These are phyloP conservation scores for Forbesichthys agassizii DNA, from an alignment of 2,113 vertebrate species.

Conservation along the genomic window DNA sequence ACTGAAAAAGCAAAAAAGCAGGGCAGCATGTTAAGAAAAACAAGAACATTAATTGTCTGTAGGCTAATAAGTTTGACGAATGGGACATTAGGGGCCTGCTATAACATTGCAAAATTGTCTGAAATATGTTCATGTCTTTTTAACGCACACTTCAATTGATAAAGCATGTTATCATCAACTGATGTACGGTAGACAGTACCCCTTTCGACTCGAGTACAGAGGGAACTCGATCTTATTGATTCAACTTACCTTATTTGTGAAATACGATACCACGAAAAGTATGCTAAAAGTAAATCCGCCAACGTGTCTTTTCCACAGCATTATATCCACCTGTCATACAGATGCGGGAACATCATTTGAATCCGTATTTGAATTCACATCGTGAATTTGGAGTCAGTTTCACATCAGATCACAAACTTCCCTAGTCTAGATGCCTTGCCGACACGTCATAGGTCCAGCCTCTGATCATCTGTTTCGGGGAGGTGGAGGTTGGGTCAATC, in stretches of 20 bases:
- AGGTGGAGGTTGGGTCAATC: no score
- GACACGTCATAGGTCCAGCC: slow-evolving; percentile 49
- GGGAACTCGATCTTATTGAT: no score
- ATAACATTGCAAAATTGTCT: no score
- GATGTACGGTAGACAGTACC: no score
- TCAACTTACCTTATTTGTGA: slow-evolving; percentile 77
- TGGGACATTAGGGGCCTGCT: no score
- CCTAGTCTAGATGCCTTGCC: neutral
- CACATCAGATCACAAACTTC: slow-evolving; percentile 47
- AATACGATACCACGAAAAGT: slow-evolving; percentile 71
- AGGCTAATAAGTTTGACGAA: no score
- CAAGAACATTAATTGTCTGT: neutral
- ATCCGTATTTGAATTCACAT: accelerated
- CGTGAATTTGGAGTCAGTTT: neutral
- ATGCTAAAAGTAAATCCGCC: slow-evolving; percentile 63
- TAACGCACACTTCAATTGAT: no score
- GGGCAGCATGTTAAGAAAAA: slow-evolving; percentile 22
- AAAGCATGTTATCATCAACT: no score
- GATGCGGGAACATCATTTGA: slow-evolving; percentile 40
- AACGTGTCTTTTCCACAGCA: slow-evolving; percentile 63
- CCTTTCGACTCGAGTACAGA: no score
- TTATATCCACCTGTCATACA: slow-evolving; percentile 31
- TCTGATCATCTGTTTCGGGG: no score
- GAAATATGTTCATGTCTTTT: no score
- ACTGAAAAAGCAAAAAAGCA: slow-evolving; percentile 83